Percentiles rank a stretch among this genome's conserved stretches.
Conservation (phyloP, 2,888 invertebrate genomes). For the Andrena flavipes region DNA sequence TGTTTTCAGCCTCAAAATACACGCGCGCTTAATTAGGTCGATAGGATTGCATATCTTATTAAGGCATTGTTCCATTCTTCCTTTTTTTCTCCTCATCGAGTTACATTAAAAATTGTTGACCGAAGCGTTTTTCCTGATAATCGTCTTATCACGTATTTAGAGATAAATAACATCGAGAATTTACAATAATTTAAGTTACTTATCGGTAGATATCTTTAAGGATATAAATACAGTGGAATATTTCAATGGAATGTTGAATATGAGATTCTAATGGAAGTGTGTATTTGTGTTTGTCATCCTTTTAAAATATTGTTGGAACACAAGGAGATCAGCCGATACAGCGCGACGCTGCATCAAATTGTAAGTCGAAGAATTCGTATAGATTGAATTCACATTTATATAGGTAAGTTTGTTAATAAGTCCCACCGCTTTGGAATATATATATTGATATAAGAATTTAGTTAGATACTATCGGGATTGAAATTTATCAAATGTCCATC, state of each 20-base stretch:
- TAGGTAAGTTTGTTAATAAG: conserved; percentile 33
- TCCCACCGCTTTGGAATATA: conserved; percentile 31
- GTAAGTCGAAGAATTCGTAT: conserved; percentile 31
- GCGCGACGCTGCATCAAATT: conserved; percentile 20
- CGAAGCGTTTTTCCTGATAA: conserved; percentile 31
- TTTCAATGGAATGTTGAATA: conserved; percentile 47
- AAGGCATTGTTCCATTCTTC: conserved; percentile 54
- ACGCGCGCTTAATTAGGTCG: conserved; percentile 45
- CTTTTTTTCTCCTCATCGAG: conserved; percentile 9
- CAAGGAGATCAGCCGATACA: conserved; percentile 52
- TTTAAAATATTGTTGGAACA: conserved; percentile 37
- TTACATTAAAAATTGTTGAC: conserved; percentile 30
- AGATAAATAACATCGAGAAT: conserved; percentile 50
- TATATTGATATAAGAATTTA: conserved; percentile 20
- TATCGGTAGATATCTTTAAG: conserved; percentile 43
- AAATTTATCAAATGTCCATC: conserved; percentile 7
- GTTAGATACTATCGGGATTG: conserved; percentile 38
- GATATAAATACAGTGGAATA: conserved; percentile 52
- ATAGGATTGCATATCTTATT: conserved; percentile 54
- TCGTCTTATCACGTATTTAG: conserved; percentile 20
- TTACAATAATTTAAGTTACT: conserved; percentile 58
- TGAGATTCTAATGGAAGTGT: conserved; percentile 9
- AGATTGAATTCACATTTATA: conserved; percentile 32
- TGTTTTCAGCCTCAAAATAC: conserved; percentile 24
- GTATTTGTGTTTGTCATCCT: conserved; percentile 5